Base-by-base conservation (phyloP, 2,888 invertebrate species). In the Lypha dubia region DNA sequence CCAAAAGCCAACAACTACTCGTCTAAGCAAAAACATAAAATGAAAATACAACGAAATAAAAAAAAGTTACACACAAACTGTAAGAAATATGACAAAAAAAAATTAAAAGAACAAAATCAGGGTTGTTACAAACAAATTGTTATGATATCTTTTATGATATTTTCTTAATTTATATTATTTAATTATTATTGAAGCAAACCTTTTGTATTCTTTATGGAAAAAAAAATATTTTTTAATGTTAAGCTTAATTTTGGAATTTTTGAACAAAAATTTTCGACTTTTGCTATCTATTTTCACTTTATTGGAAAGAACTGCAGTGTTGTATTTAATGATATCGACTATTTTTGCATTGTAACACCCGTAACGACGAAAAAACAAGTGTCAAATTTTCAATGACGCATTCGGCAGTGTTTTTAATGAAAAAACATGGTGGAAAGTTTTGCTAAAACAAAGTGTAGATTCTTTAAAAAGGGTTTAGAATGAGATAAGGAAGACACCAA, bases 21-120 rank as follows among this genome's bases (percentile, higher is more conserved):
- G 67, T 77, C 67, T 63, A 71, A 75, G 60, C 68, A 79, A 79
- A 81, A 84, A 81, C 71, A 79, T 75, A 80, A 75, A 76, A 84
- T 84, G 84, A 76, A 58, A 75, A 79, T 80, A 84, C 75, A 79
- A 53, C 44, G 46, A 68, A 71, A 80, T 60, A 46, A 46, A 84
- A 84, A 51, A 74, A 63, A 71, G 15, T 41, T 22, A 74, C 62
- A 71, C 63, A 81, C 8, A 79, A 80, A 73, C 75, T 84, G 76
- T 56, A 20, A 53, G 24, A 73, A 80, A 84, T n/a, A 20, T 24
- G 28, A 70, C 58, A 68, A 71, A 58, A 32, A 17, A 79, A 68
- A 80, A 62, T 44, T 62, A 17, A 68, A 80, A 77, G 63, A 11
- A 35, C 41, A 58, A 80, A 73, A 46, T 32, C 84, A 77, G 77